Evolutionary conservation across 2,888 invertebrate species (phyloP), one percentile per base, ranked within the genome.

Genomic region (Fabriciana adippe): DNA sequence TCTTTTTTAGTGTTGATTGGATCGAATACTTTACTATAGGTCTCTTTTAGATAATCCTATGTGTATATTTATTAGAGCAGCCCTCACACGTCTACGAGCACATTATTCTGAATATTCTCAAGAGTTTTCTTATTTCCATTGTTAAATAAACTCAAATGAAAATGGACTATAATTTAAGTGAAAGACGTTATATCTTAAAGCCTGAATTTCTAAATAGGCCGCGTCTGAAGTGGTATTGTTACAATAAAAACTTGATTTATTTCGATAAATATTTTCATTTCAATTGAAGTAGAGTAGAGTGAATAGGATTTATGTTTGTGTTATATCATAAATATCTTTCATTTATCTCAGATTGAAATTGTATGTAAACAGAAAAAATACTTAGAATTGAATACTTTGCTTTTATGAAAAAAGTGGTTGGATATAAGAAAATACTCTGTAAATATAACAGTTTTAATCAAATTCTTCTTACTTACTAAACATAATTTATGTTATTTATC

Each of bases 1-100:
- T 54, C 65, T 47, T 62, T 59, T 70, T 70, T 68, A 70, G 70
- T 68, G 70, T 66, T 68, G 70, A 70, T 70, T 70, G 70, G 68
- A 70, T 70, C 57, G 57, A 47, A 66, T 66, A 68, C 65, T 70
- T 70, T 70, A 68, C 50, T 59, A 64, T 63, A 59, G 65, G 59
- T 68, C 51, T 57, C 8, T 51, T 51, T 16, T 45, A 61, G 57
- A 62, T 65, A 63, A 68, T 62, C 55, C 56, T 18, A 56, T 16
- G 18, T 41, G 50, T 65, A 55, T 68, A 65, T 69, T 69, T 67
- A 64, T 64, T 67, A 47, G 56, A 41, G 11, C 35, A 8, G 31
- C 26, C 48, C 48, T 16, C n/a, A 48, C 59, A 59, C 48, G 48
- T 48, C 48, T 48, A 47, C 47, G 31, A 59, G 31, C 47, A 59